Percentiles rank a stretch among this genome's conserved stretches.
phyloP scores from a whole-genome alignment of 92 coral and sea anemone genomes.

The Palythoa caribaeorum region DNA sequence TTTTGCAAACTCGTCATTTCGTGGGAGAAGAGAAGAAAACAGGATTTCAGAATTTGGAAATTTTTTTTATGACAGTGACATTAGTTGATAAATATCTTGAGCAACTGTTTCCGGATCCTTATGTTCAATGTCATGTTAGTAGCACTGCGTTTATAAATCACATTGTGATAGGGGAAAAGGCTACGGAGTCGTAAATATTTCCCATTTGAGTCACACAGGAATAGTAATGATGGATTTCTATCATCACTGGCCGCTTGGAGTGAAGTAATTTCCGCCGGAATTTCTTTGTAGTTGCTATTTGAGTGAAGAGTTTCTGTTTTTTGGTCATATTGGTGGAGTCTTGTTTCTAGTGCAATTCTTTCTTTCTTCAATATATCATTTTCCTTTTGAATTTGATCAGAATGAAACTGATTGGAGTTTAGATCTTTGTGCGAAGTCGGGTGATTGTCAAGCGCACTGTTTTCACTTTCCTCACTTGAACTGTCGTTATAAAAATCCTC shows the following conservation, averaged over 20 bases:
- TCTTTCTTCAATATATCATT: slow-evolving; percentile 4
- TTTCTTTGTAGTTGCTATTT: background rate
- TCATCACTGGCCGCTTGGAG: background rate
- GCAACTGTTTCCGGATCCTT: background rate
- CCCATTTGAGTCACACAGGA: background rate
- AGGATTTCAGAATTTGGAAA: background rate
- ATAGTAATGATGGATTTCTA: background rate
- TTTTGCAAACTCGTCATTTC: background rate
- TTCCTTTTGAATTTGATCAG: background rate
- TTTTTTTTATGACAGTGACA: background rate
- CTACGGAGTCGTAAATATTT: background rate
- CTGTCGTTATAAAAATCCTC: background rate
- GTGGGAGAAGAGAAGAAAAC: background rate
- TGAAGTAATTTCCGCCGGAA: slow-evolving; percentile 1
- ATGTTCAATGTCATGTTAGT: background rate
- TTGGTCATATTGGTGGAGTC: background rate
- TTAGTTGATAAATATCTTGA: background rate
- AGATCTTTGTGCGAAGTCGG: background rate
- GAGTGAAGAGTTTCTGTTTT: background rate
- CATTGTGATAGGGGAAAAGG: background rate
- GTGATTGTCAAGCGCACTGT: background rate
- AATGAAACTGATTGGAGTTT: background rate
- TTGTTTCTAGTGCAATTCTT: slow-evolving; percentile 1
- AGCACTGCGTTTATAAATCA: background rate
- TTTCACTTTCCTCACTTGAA: background rate